Evolutionary conservation across 1,140 invertebrate species (phyloP), one percentile per base, ranked within the genome.

Genomic region (Pogonognathellus flavescens): DNA sequence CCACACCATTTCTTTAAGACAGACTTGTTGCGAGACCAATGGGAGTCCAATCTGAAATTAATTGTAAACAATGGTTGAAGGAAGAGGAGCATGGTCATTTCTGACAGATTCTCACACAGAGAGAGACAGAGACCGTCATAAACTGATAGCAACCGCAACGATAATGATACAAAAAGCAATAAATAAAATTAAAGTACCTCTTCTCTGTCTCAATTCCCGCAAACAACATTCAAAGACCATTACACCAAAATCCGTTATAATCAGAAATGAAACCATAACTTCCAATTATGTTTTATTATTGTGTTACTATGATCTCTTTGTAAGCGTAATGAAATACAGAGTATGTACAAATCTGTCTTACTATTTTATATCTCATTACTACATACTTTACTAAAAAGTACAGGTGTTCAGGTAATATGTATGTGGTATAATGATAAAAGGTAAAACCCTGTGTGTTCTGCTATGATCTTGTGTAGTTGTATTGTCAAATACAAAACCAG

Each of bases 231-330:
- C n/a, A 72, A 49, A 76, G 31, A 72, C 10, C 14, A 76, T 18
- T 76, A 76, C 70, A 76, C 13, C 13, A 76, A 76, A 76, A 76
- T 18, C 70, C 70, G 70, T 76, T 76, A 76, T 50, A 76, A 76
- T 76, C 70, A 76, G 70, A 76, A 76, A 76, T 76, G 70, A 76
- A 76, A 76, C 70, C 70, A 76, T 76, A 76, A 76, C 70, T 76
- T 41, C 41, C 70, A 76, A 76, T 76, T 16, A 76, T 14, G 49
- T 31, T 76, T 76, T 76, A 76, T 76, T 41, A 50, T 50, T 50
- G 41, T 25, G 62, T 66, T 66, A 62, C 6, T 41, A 41, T 41
- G 31, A 41, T 41, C 31, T 41, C 31, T 41, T 41, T 41, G 31
- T 41, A 41, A 41, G 6, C 6, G 31, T 41, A 41, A 41, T 41